Percentiles rank a stretch among this genome's conserved stretches.
Evolutionary conservation across 1,140 invertebrate species (phyloP).

Genomic region (Cydia strobilella): DNA sequence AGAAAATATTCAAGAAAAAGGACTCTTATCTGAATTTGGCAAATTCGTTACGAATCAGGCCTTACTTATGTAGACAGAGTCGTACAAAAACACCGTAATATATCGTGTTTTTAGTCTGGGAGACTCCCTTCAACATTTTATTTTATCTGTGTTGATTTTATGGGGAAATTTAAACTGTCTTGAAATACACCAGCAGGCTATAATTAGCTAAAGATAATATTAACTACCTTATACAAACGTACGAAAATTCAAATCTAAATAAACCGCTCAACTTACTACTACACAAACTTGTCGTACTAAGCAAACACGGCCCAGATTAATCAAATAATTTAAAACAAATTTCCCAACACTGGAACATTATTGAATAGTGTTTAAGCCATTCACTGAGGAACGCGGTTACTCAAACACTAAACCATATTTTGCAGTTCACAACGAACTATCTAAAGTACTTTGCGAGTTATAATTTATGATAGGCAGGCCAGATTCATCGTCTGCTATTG

Average conservation of each 20-base stretch:
- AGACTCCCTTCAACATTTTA: too few species aligned
- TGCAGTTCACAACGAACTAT: neutral
- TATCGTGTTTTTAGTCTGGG: too few species aligned
- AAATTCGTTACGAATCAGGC: too few species aligned
- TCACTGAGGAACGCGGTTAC: constrained; percentile 9
- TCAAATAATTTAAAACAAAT: constrained; percentile 17
- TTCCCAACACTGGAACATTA: constrained; percentile 10
- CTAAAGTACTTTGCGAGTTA: neutral
- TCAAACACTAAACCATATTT: constrained; percentile 17
- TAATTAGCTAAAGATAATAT: neutral
- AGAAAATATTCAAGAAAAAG: too few species aligned
- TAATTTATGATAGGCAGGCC: neutral
- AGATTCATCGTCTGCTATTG: neutral
- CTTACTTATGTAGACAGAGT: too few species aligned
- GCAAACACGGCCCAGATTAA: neutral
- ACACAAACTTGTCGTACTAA: too few species aligned
- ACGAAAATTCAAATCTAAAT: neutral
- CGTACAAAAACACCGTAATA: too few species aligned
- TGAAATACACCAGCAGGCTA: neutral
- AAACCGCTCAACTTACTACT: neutral
- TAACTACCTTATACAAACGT: neutral
- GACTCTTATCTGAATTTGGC: too few species aligned
- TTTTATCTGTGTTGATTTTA: too few species aligned
- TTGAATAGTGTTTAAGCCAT: constrained; percentile 16
- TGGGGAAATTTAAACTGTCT: too few species aligned